Evolutionary conservation across 2,888 invertebrate species (phyloP).

Genomic region (Halocaridina rubra): DNA sequence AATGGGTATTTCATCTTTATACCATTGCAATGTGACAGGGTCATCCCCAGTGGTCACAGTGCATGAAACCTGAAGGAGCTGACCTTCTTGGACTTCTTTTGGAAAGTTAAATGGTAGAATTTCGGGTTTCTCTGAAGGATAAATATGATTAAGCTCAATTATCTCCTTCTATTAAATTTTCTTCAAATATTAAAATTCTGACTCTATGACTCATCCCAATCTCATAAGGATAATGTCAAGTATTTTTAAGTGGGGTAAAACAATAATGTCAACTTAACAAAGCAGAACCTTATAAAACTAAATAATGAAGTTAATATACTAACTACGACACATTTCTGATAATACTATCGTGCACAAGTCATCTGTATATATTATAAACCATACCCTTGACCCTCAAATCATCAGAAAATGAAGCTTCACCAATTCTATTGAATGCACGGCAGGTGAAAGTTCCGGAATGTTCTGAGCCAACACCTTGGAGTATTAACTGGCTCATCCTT

Average conservation of each 20-base stretch:
- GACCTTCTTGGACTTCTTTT: slow-evolving; percentile 64
- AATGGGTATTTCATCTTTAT: slow-evolving; percentile 70
- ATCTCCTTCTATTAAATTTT: too few relatives aligned
- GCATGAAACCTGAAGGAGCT: slow-evolving; percentile 66
- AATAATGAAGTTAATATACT: background rate
- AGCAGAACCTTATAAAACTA: too few relatives aligned
- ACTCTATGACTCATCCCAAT: too few relatives aligned
- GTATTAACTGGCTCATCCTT: slow-evolving; percentile 64
- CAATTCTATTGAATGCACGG: slow-evolving; percentile 64
- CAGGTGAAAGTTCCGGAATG: slow-evolving; percentile 66
- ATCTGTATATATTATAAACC: background rate
- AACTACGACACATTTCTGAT: background rate
- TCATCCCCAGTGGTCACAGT: slow-evolving; percentile 66
- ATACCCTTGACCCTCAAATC: slow-evolving; percentile 64
- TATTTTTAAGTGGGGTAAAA: too few relatives aligned
- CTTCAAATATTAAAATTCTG: too few relatives aligned
- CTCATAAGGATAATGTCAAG: too few relatives aligned
- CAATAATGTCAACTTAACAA: too few relatives aligned
- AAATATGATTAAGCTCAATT: background rate
- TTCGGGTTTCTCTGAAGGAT: slow-evolving; percentile 67
- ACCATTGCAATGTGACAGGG: slow-evolving; percentile 68
- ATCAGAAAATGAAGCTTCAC: slow-evolving; percentile 58
- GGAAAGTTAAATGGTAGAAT: slow-evolving; percentile 68
- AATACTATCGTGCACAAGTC: background rate
- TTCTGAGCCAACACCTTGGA: slow-evolving; percentile 65